These are phyloP conservation scores for Diplodus puntazzo DNA, from an alignment of 2,797 vertebrate genomes.

Conservation along the genomic window DNA sequence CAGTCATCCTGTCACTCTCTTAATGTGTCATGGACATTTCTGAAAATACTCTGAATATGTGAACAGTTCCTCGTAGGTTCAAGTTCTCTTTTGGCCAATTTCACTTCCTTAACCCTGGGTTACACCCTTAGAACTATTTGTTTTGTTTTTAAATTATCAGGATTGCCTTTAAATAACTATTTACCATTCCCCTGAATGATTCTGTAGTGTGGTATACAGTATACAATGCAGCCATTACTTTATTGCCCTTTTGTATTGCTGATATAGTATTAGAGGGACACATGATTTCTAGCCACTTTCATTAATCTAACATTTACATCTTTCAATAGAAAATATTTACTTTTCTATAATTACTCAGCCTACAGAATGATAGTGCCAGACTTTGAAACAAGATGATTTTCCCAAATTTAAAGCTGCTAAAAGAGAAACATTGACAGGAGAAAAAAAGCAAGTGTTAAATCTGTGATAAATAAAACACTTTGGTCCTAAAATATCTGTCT, in stretches of 20 bases:
- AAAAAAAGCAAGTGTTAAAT: not conserved
- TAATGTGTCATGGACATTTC: constrained; percentile 26
- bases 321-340: not conserved
- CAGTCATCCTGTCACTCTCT: constrained; percentile 10
- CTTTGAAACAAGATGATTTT: not conserved
- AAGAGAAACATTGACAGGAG: not conserved
- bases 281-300: not conserved
- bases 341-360: not conserved
- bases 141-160: not conserved
- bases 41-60: not conserved
- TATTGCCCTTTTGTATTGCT: not conserved
- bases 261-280: not conserved
- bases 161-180: not conserved
- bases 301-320: not conserved
- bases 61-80: not conserved
- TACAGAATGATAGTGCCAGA: too few species aligned
- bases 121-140: not conserved
- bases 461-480: not conserved
- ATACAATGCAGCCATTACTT: not conserved
- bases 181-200: not conserved
- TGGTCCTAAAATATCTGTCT: not conserved
- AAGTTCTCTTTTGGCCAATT: constrained; percentile 10
- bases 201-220: too few species aligned
- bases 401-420: not conserved
- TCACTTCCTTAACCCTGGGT: constrained; percentile 17